These are phyloP conservation scores for Synergus itoensis DNA, from an alignment of 2,888 invertebrate genomes.

Conservation along the genomic window DNA sequence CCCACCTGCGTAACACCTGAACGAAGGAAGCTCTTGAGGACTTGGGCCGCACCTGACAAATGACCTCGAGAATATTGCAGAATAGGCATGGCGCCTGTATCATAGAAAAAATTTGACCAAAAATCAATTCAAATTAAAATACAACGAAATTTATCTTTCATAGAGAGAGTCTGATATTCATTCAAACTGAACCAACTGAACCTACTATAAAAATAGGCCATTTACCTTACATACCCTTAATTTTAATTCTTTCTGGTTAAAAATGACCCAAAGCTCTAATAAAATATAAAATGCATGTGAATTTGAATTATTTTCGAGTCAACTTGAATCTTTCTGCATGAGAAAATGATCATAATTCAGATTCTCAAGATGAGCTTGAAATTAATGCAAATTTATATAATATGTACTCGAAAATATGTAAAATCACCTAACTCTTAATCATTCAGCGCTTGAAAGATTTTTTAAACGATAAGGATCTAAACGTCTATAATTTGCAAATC, in stretches of 20 bases:
- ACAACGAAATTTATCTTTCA: neutral
- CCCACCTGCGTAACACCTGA: slow-evolving; percentile 72
- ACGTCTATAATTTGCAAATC: slow-evolving; percentile 16
- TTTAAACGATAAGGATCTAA: neutral
- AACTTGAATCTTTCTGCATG: neutral
- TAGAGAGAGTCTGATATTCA: too few species aligned
- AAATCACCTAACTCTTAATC: neutral
- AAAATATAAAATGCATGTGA: neutral
- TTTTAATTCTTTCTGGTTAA: too few species aligned
- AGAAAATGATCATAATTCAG: neutral
- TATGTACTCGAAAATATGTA: neutral
- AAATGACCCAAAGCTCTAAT: neutral
- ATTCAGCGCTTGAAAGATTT: neutral
- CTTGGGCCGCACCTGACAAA: slow-evolving; percentile 55
- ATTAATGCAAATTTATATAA: neutral
- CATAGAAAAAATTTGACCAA: slow-evolving; percentile 2
- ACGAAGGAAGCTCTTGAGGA: slow-evolving; percentile 54
- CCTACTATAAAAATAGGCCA: too few species aligned
- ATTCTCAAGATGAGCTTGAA: neutral
- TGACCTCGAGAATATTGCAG: slow-evolving; percentile 42
- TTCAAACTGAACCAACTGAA: too few species aligned
- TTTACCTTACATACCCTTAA: too few species aligned
- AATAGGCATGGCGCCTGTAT: slow-evolving; percentile 23
- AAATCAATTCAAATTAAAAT: neutral
- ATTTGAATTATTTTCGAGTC: neutral